A percentile compares a stretch with the other conserved stretches of the same genome.
Conservation (phyloP, 1,140 invertebrate genomes). For the Mya arenaria region DNA sequence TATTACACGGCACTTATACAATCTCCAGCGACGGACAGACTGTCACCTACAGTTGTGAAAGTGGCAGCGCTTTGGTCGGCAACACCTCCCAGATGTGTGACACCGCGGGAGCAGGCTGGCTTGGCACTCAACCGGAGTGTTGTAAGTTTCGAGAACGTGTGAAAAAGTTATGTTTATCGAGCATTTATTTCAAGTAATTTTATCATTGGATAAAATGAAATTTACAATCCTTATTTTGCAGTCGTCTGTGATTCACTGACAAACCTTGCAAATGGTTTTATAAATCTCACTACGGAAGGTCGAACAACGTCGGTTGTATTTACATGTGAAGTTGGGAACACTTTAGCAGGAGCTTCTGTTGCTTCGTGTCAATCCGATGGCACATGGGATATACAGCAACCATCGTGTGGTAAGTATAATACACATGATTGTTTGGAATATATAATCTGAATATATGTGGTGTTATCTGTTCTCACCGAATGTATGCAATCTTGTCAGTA, state of each 20-base stretch:
- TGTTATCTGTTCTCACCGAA: too few relatives aligned
- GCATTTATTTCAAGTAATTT: too few relatives aligned
- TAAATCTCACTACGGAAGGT: background rate
- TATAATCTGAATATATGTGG: too few relatives aligned
- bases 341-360: background rate
- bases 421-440: too few relatives aligned
- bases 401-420: slow-evolving; percentile 32
- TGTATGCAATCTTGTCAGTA: too few relatives aligned
- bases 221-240: too few relatives aligned
- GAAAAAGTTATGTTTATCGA: too few relatives aligned
- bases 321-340: slow-evolving; percentile 18
- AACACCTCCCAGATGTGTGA: background rate
- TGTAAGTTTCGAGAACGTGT: slow-evolving; percentile 1
- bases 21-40: background rate
- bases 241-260: too few relatives aligned
- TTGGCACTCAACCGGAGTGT: background rate
- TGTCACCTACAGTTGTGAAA: background rate
- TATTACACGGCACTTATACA: background rate
- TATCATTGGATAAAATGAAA: too few relatives aligned
- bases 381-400: background rate
- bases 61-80: slow-evolving; percentile 7
- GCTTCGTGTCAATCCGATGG: slow-evolving; percentile 2
- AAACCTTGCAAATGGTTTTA: too few relatives aligned
- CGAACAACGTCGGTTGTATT: slow-evolving; percentile 1
- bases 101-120: slow-evolving; percentile 4